Evolutionary conservation across 2,113 vertebrate species (phyloP).

Genomic region (Campylorhamphus procurvoides): DNA sequence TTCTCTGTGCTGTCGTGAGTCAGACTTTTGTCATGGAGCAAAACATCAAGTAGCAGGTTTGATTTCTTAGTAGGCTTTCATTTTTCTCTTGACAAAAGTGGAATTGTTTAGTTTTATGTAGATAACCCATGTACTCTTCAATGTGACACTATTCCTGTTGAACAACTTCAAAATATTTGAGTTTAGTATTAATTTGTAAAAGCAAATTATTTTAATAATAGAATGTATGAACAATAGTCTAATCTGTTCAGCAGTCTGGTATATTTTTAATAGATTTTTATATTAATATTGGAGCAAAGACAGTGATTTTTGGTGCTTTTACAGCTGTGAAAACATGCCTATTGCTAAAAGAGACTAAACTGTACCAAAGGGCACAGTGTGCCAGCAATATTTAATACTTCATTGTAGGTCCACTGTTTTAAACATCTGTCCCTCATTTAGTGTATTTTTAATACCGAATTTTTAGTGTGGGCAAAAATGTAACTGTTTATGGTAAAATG

Average conservation of each 20-base stretch:
- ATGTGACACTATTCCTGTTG: neutral
- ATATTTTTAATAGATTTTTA: slow-evolving; percentile 67
- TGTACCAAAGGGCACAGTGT: slow-evolving; percentile 69
- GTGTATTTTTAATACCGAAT: slow-evolving; percentile 64
- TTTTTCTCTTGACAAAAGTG: neutral
- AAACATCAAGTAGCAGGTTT: neutral
- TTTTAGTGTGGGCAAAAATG: slow-evolving; percentile 61
- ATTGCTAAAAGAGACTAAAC: slow-evolving; percentile 72
- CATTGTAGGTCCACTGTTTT: slow-evolving; percentile 66
- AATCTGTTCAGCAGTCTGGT: slow-evolving; percentile 30
- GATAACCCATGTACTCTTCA: neutral
- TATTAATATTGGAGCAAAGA: slow-evolving; percentile 74
- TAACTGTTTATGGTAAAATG: slow-evolving; percentile 59
- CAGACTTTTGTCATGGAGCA: neutral
- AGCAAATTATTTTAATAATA: slow-evolving; percentile 28
- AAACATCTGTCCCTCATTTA: slow-evolving; percentile 79
- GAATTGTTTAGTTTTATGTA: neutral
- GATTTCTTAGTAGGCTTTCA: neutral
- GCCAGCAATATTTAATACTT: slow-evolving; percentile 76
- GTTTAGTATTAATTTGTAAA: neutral
- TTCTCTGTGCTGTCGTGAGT: neutral
- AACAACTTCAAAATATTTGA: neutral
- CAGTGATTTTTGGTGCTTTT: slow-evolving; percentile 71
- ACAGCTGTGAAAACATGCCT: slow-evolving; percentile 78
- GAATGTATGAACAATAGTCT: slow-evolving; percentile 44